These are phyloP conservation scores for Fragum whitleyi DNA, from an alignment of 2,888 invertebrate species.

Conservation along the genomic window DNA sequence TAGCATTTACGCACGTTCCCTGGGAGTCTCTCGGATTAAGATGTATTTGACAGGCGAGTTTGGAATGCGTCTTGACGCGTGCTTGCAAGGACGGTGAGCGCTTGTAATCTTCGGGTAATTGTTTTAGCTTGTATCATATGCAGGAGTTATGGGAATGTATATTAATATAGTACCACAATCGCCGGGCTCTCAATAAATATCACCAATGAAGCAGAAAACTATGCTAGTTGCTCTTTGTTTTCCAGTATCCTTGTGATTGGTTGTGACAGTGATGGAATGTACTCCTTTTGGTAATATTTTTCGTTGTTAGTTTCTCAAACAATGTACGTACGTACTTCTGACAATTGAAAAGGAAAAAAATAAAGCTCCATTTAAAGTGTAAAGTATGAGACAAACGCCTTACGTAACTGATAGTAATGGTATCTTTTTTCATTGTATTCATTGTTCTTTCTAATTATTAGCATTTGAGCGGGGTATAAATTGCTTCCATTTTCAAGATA, in stretches of 20 bases:
- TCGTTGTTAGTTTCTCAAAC: too few species aligned
- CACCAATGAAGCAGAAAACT: slow-evolving; percentile 58
- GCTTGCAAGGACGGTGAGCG: slow-evolving; percentile 49
- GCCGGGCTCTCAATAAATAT: slow-evolving; percentile 33
- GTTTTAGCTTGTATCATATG: slow-evolving; percentile 65
- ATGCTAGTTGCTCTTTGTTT: slow-evolving; percentile 43
- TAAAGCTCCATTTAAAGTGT: too few species aligned
- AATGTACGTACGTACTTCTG: too few species aligned
- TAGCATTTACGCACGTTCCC: slow-evolving; percentile 54
- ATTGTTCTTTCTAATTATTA: too few species aligned
- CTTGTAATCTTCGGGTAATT: slow-evolving; percentile 56
- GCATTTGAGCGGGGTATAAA: too few species aligned
- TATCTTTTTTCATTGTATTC: too few species aligned
- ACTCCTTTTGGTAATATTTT: neutral
- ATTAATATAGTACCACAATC: slow-evolving; percentile 55
- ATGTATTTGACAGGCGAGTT: slow-evolving; percentile 63
- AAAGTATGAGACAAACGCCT: too few species aligned
- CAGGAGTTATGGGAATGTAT: slow-evolving; percentile 63
- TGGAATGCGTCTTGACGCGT: slow-evolving; percentile 65
- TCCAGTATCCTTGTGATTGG: slow-evolving; percentile 25
- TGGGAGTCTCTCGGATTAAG: slow-evolving; percentile 49
- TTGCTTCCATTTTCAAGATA: too few species aligned
- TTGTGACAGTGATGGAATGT: slow-evolving; percentile 19
- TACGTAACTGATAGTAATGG: too few species aligned
- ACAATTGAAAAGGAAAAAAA: too few species aligned